phyloP scores from a whole-genome alignment of 2,113 vertebrate genomes.

The Phrynosoma blainvillii region DNA sequence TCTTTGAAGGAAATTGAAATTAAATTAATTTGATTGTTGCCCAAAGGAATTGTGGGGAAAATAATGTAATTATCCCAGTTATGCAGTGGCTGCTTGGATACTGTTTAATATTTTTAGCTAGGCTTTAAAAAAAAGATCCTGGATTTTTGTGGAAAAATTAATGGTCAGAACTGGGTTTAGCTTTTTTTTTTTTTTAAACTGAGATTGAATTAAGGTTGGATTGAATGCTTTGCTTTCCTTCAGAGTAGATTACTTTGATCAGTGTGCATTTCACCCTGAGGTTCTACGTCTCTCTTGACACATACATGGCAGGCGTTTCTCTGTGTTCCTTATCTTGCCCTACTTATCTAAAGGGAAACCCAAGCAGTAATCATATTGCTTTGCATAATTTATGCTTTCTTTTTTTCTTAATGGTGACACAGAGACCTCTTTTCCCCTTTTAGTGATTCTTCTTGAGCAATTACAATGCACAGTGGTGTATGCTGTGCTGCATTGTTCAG shows the following conservation, averaged over 20 bases:
- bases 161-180: constrained; percentile 57
- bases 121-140: background rate
- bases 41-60: constrained; percentile 61
- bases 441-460: background rate
- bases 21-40: constrained; percentile 66
- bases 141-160: constrained; percentile 30
- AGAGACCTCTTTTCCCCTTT: background rate
- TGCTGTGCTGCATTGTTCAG: background rate
- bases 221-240: constrained; percentile 22
- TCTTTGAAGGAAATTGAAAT: constrained; percentile 61
- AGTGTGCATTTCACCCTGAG: background rate
- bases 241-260: background rate
- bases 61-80: constrained; percentile 61
- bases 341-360: constrained; percentile 7
- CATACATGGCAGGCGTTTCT: background rate
- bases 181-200: constrained; percentile 43
- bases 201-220: constrained; percentile 43
- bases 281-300: background rate
- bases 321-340: accelerated
- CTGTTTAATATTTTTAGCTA: constrained; percentile 56
- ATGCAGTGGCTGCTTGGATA: constrained; percentile 65
- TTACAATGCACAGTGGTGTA: background rate
- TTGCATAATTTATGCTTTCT: background rate
- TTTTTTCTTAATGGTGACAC: background rate
- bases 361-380: background rate